Evolutionary conservation across 2,797 vertebrate species (phyloP).

Genomic region (Lateolabrax maculatus): DNA sequence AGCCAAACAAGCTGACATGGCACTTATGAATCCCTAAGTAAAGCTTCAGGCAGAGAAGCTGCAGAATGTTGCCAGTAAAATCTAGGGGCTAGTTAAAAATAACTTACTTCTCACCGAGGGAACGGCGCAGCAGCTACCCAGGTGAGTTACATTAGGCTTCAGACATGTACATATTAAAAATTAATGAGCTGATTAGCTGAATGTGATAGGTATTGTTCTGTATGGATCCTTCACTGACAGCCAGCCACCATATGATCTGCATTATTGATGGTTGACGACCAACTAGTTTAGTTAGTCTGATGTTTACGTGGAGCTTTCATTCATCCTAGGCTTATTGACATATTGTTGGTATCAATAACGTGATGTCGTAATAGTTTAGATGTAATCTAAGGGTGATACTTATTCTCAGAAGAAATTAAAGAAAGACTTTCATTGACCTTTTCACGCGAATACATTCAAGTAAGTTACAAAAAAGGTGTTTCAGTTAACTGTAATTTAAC

Average conservation of each 20-base stretch:
- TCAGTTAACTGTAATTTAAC: background rate
- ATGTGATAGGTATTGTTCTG: background rate
- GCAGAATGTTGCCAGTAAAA: constrained; percentile 54
- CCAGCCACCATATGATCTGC: background rate
- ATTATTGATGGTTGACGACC: background rate
- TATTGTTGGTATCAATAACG: background rate
- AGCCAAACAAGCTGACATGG: constrained; percentile 76
- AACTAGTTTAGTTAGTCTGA: background rate
- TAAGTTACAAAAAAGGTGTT: background rate
- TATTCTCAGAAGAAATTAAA: no score
- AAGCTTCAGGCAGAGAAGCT: constrained; percentile 48
- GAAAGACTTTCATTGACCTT: background rate
- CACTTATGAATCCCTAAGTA: constrained; percentile 70
- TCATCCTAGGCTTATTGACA: background rate
- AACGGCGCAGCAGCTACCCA: constrained; percentile 30
- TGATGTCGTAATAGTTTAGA: constrained; percentile 20
- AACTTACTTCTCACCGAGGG: constrained; percentile 35
- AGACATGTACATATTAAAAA: background rate
- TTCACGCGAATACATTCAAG: background rate
- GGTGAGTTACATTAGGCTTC: constrained; percentile 54
- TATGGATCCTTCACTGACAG: background rate
- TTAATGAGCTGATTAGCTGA: background rate
- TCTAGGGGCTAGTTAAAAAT: constrained; percentile 55
- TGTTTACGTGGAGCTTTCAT: background rate
- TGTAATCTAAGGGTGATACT: no score